A percentile compares a stretch with the other conserved stretches of the same genome.
These are phyloP conservation scores for Brachionus calyciflorus DNA, from an alignment of 1,140 invertebrate genomes.

Conservation along the genomic window DNA sequence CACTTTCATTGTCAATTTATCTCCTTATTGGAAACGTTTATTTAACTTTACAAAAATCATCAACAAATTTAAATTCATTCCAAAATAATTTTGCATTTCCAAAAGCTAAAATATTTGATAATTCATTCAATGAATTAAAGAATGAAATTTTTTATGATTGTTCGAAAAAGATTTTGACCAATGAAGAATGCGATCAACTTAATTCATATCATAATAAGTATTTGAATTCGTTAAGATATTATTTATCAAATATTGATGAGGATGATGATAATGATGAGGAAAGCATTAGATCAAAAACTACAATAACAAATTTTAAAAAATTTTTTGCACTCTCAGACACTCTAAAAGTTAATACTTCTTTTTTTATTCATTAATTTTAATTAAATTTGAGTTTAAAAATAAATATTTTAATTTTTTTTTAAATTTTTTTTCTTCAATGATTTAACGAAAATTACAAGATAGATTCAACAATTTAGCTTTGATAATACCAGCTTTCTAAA, in stretches of 20 bases:
- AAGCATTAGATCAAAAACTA: not conserved
- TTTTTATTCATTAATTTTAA: conserved; percentile 34
- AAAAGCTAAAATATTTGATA: not conserved
- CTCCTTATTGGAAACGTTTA: conserved; percentile 10
- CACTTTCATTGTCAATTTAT: conserved; percentile 27
- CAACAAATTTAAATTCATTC: not conserved
- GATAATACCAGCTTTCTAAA: too few species aligned
- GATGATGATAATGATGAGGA: not conserved
- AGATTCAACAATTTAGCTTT: too few species aligned
- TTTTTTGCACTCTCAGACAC: not conserved
- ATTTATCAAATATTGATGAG: conserved; percentile 11
- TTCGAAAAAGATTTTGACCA: conserved; percentile 20
- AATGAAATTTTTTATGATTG: conserved; percentile 7
- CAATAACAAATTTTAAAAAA: not conserved
- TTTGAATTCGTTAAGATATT: not conserved
- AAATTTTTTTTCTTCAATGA: too few species aligned
- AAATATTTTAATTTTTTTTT: too few species aligned
- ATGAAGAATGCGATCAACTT: conserved; percentile 11
- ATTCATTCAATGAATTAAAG: not conserved
- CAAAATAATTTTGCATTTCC: not conserved
- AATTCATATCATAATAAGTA: conserved; percentile 26
- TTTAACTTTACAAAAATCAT: conserved; percentile 19
- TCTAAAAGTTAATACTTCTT: conserved; percentile 24
- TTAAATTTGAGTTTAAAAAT: too few species aligned
- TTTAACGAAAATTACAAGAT: too few species aligned